Evolutionary conservation across 2,113 vertebrate genomes (phyloP), one percentile per base, ranked within the genome.

Genomic region (Osmerus mordax): DNA sequence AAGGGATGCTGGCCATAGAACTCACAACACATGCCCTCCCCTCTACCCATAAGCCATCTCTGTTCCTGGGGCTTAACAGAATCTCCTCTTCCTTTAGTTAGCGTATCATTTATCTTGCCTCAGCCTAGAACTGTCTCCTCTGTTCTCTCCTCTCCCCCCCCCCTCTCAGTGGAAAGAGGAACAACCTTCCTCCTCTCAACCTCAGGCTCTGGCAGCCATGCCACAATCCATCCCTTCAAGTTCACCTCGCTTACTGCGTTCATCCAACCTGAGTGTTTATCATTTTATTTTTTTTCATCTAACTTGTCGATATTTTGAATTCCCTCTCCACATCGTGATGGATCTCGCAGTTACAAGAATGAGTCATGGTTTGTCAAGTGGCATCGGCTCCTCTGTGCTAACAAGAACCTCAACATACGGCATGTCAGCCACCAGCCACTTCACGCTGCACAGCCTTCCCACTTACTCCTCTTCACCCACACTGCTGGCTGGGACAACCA

Each of bases 41-140:
- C 28, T 63, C 23, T 18, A 56, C 9, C 58, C 9, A 60, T 25
- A 60, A 8, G 21, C 58, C 18, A 60, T 11, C 58, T 60, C 58
- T 69, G 70, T 78, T 80, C 76, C 82, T 59, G 58, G 76, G 78
- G 73, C 77, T 75, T 29, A 25, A 68, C 51, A 58, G 70, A 29
- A 29, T 58, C 69, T 73, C 71, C 59, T 72, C 74, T 72, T 81
- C 73, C 72, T 79, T 65, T 60, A 72, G 54, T 75, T 70, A 4
- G 54, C 62, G 69, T 74, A 79, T 85, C 86, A 84, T 90, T 74
- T 87, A 79, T 88, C 85, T 83, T 70, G 32, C 71, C 69, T 82
- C 80, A 88, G 81, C 87, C 89, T 71, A 83, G 81, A 90, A 85
- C 85, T 65, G 87, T 88, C 84, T 84, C 69, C 77, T 74, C 78